Conservation (phyloP, 1,140 invertebrate species). For the Calosoma granatense region DNA sequence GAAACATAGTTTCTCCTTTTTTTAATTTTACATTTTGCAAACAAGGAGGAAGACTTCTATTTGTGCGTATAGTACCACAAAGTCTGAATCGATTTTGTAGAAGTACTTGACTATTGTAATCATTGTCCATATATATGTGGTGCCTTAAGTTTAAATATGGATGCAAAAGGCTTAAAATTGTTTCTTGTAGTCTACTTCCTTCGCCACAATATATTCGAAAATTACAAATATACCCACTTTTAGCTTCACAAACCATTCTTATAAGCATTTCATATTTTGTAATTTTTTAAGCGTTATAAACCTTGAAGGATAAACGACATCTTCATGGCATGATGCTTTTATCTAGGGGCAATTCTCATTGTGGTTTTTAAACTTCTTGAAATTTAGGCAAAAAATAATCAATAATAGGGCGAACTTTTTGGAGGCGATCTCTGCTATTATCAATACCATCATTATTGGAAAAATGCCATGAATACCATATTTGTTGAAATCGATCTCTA, state of each 20-base stretch:
- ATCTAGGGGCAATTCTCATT: slow-evolving; percentile 21
- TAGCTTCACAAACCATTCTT: slow-evolving; percentile 21
- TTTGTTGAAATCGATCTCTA: slow-evolving; percentile 20
- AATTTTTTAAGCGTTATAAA: slow-evolving; percentile 22
- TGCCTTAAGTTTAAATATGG: no score
- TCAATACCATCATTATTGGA: slow-evolving; percentile 20
- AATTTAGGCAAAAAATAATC: slow-evolving; percentile 19
- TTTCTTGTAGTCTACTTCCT: slow-evolving; percentile 16
- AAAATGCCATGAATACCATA: slow-evolving; percentile 20
- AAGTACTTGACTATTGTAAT: slow-evolving; percentile 15
- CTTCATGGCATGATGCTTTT: slow-evolving; percentile 21
- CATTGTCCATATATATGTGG: no score
- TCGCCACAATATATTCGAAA: slow-evolving; percentile 20
- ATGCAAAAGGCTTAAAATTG: slow-evolving; percentile 17
- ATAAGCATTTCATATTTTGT: slow-evolving; percentile 22
- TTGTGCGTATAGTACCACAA: slow-evolving; percentile 21
- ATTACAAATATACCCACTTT: slow-evolving; percentile 21
- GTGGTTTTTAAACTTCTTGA: slow-evolving; percentile 20
- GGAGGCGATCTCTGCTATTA: slow-evolving; percentile 18
- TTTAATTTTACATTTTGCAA: slow-evolving; percentile 18
- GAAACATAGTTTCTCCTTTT: slow-evolving; percentile 18
- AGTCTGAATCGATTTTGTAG: slow-evolving; percentile 17
- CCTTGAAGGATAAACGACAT: slow-evolving; percentile 19
- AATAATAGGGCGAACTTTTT: slow-evolving; percentile 19
- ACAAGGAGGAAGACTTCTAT: slow-evolving; percentile 17